Evolutionary conservation across 1,140 invertebrate species (phyloP), one percentile per base, ranked within the genome.

Genomic region (Coenobita brevimanus): DNA sequence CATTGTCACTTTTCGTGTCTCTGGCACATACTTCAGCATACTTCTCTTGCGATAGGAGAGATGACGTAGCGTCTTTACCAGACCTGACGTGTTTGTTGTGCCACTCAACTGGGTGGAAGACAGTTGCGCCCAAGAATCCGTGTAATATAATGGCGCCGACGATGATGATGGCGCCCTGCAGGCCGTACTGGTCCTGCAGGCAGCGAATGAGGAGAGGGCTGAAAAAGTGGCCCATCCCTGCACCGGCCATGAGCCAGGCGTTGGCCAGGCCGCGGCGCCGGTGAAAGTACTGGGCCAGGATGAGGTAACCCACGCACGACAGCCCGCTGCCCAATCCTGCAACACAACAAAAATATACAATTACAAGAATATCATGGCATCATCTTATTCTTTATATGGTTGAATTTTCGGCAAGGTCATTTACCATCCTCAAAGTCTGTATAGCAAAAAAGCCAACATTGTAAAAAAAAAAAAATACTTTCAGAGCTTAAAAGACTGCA

Each of bases 31-130:
- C 46, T 8, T 6, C 46, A 17, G 46, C 6, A 50, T 8, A 17
- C 46, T 50, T 50, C 6, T 8, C 6, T 50, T 50, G 46, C 6
- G 46, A 50, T 17, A 50, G 17, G 6, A 50, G 17, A 6, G 46
- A 8, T 8, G 46, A 50, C 17, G 46, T 8, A 8, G 46, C 46
- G 6, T 50, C 46, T 50, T 17, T 50, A 8, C 46, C 46, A 50
- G 17, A 6, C 4, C 27, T 17, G 24, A 43, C 6, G 13, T 0
- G 15, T 43, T 17, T 71, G 24, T 8, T 24, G 30, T 87, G 84
- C 84, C 84, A 87, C 75, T 87, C 84, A 24, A 87, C 84, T 17
- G 84, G 76, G 27, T 87, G 84, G 75, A 87, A 87, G n/a, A 87
- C 38, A 6, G 75, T 30, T 24, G 84, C 84, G 2, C 84, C 84